phyloP scores from a whole-genome alignment of 2,113 vertebrate genomes.

The Copsychus sechellarum region DNA sequence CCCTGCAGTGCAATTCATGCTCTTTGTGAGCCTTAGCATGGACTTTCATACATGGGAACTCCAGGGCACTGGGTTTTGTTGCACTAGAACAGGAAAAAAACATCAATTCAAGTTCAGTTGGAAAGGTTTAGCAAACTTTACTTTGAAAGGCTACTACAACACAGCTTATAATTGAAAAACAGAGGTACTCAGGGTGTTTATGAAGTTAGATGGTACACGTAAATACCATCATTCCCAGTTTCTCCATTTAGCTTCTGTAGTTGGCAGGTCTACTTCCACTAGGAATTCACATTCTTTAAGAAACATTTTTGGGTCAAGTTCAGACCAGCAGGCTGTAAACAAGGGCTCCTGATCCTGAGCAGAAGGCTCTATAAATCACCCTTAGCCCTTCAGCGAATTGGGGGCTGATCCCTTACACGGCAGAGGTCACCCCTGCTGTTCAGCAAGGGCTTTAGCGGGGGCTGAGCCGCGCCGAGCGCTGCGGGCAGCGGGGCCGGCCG shows the following conservation, averaged over 20 bases:
- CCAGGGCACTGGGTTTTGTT: neutral
- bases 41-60: neutral
- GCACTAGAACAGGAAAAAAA: conserved; percentile 3
- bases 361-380: neutral
- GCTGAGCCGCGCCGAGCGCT: neutral
- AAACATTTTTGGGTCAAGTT: neutral
- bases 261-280: neutral
- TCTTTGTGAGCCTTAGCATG: neutral
- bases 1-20: neutral
- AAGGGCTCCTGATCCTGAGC: neutral
- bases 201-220: neutral
- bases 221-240: neutral
- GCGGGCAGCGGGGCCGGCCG: neutral
- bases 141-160: conserved; percentile 1
- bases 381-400: neutral
- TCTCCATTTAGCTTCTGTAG: neutral
- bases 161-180: neutral
- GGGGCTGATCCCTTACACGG: neutral
- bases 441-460: neutral
- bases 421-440: neutral
- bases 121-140: conserved; percentile 6
- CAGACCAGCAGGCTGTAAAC: neutral
- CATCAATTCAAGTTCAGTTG: neutral
- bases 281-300: neutral
- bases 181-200: neutral